Percentiles rank a stretch among this genome's conserved stretches.
phyloP scores from a whole-genome alignment of 2,797 vertebrate species.

The Cephalopachus bancanus region DNA sequence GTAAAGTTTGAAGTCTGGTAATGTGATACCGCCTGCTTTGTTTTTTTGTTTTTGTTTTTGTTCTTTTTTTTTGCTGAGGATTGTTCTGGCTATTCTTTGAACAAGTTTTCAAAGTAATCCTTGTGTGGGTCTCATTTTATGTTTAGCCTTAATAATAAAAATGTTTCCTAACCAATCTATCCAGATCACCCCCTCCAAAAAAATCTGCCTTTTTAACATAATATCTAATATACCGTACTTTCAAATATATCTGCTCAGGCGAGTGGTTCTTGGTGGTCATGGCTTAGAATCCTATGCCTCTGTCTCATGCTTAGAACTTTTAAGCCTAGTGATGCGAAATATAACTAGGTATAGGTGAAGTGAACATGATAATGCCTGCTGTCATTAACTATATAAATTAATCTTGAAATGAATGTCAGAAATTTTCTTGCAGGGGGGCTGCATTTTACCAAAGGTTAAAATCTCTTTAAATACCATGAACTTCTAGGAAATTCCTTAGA shows the following conservation, averaged over 20 bases:
- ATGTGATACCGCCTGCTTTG: too few species aligned
- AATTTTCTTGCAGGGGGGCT: neutral
- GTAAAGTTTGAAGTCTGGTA: too few species aligned
- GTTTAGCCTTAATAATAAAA: conserved; percentile 25
- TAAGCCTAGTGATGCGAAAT: conserved; percentile 38
- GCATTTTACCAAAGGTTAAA: neutral
- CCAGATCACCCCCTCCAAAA: neutral
- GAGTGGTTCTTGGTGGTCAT: neutral
- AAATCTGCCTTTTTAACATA: neutral
- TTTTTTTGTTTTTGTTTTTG: too few species aligned
- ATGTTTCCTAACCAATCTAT: neutral
- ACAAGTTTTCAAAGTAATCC: neutral
- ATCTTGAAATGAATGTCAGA: neutral
- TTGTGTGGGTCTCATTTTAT: conserved; percentile 50
- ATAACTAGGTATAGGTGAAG: neutral
- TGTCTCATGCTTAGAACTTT: neutral
- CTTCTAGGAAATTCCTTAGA: neutral
- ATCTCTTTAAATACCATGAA: neutral
- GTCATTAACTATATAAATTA: neutral
- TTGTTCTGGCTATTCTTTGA: neutral
- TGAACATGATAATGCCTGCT: neutral
- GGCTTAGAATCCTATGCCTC: neutral
- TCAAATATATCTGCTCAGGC: neutral
- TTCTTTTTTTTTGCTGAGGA: too few species aligned
- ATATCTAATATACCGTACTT: neutral